phyloP scores from a whole-genome alignment of 1,140 invertebrate species.

The Calephelis nemesis region DNA sequence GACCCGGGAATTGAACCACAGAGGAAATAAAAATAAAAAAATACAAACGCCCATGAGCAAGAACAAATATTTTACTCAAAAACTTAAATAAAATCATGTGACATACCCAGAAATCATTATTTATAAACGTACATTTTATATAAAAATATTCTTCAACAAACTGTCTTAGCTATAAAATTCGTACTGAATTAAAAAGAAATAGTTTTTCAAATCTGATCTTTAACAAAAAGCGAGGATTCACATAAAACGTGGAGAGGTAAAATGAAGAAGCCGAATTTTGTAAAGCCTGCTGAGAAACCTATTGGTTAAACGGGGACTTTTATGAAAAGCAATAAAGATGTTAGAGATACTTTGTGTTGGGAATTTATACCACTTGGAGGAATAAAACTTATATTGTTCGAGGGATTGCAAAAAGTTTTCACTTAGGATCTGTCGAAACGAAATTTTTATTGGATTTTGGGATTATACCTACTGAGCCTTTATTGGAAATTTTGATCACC shows the following conservation, averaged over 20 bases:
- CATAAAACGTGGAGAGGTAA: conserved; percentile 4
- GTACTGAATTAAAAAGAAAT: background rate
- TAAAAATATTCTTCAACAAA: no score
- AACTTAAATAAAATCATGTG: no score
- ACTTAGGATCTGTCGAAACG: conserved; percentile 68
- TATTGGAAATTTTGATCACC: conserved; percentile 43
- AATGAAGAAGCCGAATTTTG: conserved; percentile 9
- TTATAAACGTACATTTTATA: no score
- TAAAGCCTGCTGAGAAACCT: conserved; percentile 44
- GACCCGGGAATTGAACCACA: no score
- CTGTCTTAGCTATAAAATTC: no score
- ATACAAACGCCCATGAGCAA: no score
- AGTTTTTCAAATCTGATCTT: conserved; percentile 1
- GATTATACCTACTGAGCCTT: conserved; percentile 64
- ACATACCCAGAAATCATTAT: no score
- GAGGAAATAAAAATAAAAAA: no score
- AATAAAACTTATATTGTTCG: conserved; percentile 77
- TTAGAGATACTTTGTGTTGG: conserved; percentile 75
- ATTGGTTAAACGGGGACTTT: conserved; percentile 63
- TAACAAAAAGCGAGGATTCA: conserved; percentile 2
- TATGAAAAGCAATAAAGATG: conserved; percentile 78
- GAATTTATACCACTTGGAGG: conserved; percentile 74
- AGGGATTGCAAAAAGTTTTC: conserved; percentile 73
- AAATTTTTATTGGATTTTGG: conserved; percentile 72
- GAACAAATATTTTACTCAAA: no score